Evolutionary conservation across 2,888 invertebrate genomes (phyloP).

Genomic region (Coleophora deauratella): DNA sequence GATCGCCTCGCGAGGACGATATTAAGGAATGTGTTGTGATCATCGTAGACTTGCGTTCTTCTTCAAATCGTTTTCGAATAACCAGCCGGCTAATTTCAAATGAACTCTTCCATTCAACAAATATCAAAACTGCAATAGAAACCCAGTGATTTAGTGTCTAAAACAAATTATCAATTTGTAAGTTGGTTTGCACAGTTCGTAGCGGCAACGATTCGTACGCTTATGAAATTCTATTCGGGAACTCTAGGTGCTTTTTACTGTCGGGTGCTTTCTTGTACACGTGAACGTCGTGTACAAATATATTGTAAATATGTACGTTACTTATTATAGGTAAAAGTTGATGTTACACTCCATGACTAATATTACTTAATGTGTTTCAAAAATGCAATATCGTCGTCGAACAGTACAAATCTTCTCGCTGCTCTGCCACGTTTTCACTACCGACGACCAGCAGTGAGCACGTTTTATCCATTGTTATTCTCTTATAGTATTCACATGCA

Average conservation of each 20-base stretch:
- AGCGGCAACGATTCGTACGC: conserved; percentile 53
- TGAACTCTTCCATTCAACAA: no score
- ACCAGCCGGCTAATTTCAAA: conserved; percentile 10
- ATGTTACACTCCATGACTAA: conserved; percentile 56
- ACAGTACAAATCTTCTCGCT: conserved; percentile 1
- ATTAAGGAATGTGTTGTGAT: conserved; percentile 39
- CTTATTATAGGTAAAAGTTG: conserved; percentile 40
- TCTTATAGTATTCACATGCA: neutral
- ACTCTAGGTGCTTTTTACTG: conserved; percentile 71
- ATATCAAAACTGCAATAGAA: conserved; percentile 2
- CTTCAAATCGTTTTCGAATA: conserved; percentile 19
- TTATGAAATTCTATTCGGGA: conserved; percentile 66
- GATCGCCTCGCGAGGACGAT: conserved; percentile 17
- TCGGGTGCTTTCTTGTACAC: conserved; percentile 69
- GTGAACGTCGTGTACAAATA: conserved; percentile 45
- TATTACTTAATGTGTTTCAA: conserved; percentile 44
- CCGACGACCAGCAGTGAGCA: neutral
- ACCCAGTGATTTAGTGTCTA: conserved; percentile 10
- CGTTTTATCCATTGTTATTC: neutral
- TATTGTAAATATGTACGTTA: conserved; percentile 66
- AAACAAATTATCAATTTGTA: neutral
- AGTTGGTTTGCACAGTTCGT: conserved; percentile 23
- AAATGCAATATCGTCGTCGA: conserved; percentile 20
- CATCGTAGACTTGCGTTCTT: conserved; percentile 27
- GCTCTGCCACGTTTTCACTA: no score